These are phyloP conservation scores for Ancistrus triradiatus DNA, from an alignment of 2,113 vertebrate species.

Conservation along the genomic window DNA sequence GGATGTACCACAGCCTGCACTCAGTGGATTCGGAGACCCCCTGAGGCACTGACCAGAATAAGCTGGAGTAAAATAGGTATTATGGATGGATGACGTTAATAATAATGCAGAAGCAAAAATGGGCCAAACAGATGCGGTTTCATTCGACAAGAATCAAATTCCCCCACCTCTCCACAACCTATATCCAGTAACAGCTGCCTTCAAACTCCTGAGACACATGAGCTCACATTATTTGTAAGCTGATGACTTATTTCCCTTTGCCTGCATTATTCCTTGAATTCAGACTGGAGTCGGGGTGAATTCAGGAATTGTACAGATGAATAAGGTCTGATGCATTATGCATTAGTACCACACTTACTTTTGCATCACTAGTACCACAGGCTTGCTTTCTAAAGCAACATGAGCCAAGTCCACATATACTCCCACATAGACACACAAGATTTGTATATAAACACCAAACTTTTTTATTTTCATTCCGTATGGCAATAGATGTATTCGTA, in stretches of 20 bases:
- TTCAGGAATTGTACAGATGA: conserved; percentile 7
- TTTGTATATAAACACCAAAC: too few relatives aligned
- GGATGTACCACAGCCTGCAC: too few relatives aligned
- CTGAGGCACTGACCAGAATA: too few relatives aligned
- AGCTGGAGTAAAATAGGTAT: too few relatives aligned
- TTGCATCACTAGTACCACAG: background rate
- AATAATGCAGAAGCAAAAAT: too few relatives aligned
- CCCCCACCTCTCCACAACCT: conserved; percentile 9
- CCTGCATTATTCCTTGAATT: conserved; percentile 27
- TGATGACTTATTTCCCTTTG: conserved; percentile 35
- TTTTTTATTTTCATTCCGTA: too few relatives aligned
- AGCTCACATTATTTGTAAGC: conserved; percentile 33
- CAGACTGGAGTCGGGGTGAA: conserved; percentile 1
- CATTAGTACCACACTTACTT: conserved; percentile 9
- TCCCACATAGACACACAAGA: background rate
- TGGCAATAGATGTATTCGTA: too few relatives aligned
- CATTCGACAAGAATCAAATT: conserved; percentile 26
- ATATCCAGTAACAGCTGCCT: conserved; percentile 38
- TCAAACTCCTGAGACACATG: conserved; percentile 25
- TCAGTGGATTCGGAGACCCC: too few relatives aligned
- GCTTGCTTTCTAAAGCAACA: conserved; percentile 10
- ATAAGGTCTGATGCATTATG: conserved; percentile 3
- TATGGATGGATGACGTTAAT: too few relatives aligned
- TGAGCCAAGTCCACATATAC: background rate
- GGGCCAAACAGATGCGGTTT: conserved; percentile 9